These are phyloP conservation scores for Chloroclystis v-ata DNA, from an alignment of 2,888 invertebrate species.

Conservation along the genomic window DNA sequence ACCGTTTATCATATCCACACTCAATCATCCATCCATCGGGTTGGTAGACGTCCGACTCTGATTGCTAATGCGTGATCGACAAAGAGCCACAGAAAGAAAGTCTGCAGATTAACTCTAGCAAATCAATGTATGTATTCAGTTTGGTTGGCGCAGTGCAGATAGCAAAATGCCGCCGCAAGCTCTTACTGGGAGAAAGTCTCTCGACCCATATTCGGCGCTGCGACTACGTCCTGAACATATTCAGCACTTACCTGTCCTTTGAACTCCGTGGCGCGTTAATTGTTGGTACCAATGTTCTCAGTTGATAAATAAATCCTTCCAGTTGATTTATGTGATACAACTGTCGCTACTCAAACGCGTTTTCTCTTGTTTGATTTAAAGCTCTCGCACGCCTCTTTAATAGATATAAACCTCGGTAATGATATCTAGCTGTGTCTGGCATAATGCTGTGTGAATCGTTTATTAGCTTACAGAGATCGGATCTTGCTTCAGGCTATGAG, in stretches of 20 bases:
- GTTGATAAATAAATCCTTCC: conserved; percentile 19
- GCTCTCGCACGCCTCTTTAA: conserved; percentile 23
- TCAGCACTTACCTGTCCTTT: conserved; percentile 19
- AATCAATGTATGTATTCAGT: conserved; percentile 57
- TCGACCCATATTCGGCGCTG: conserved; percentile 42
- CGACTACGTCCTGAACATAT: conserved; percentile 24
- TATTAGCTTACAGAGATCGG: conserved; percentile 51
- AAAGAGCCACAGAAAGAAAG: conserved; percentile 27
- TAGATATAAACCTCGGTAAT: conserved; percentile 29
- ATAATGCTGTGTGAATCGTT: conserved; percentile 44
- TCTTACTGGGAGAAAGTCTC: conserved; percentile 47
- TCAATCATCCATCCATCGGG: too few species aligned
- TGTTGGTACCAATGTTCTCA: conserved; percentile 18
- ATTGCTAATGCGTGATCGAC: too few species aligned
- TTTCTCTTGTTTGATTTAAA: conserved; percentile 28
- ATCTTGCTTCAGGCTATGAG: conserved; percentile 56
- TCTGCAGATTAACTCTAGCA: conserved; percentile 36
- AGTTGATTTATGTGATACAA: conserved; percentile 19
- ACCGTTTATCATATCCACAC: too few species aligned
- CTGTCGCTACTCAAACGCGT: conserved; percentile 15
- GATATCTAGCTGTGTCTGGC: conserved; percentile 20
- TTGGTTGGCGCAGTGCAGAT: conserved; percentile 65
- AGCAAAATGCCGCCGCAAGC: conserved; percentile 35
- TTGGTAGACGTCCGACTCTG: too few species aligned
- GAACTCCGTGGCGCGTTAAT: conserved; percentile 20